Evolutionary conservation across 2,113 vertebrate species (phyloP), one percentile per base, ranked within the genome.

Genomic region (Myotis davidii): DNA sequence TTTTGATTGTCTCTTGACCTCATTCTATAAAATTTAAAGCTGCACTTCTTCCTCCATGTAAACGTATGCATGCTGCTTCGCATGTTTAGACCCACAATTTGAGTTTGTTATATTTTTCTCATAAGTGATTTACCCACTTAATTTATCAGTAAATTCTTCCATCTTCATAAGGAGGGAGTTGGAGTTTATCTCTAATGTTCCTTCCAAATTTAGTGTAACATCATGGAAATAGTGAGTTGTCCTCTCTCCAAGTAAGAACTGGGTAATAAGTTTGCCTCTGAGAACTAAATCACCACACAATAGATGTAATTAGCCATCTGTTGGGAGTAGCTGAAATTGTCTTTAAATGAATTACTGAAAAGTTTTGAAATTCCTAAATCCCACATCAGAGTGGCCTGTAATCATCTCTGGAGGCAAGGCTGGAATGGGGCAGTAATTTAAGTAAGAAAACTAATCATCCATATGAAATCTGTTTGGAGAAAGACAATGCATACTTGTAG

Each of bases 221-320:
- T 94, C 82, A 91, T 89, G 82, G 74, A 97, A 96, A 96, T 27
- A 97, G 91, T 91, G 88, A 96, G 96, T 79, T 92, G 85, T 95
- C 96, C 94, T 83, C 67, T 95, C 73, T 94, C 65, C 78, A 83
- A 88, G 96, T 64, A 92, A 96, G 88, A 96, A 82, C 72, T 52
- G 92, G 92, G 76, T 85, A 96, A 97, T 96, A 97, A 96, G 96
- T 97, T 96, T 96, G 97, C 95, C 73, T 96, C 54, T 85, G 85
- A 97, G 94, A 96, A 65, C 88, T 96, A 96, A 96, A 97, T 94
- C 96, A 97, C 91, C 61, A 83, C 91, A 97, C 97, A 97, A 97
- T 96, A 97, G 95, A 97, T 96, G 95, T 92, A 97, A 97, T 97
- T 97, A 97, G 95, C 97, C 97, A 97, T 97, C 97, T 97, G 97